Conservation (phyloP, 2,888 invertebrate genomes). For the Thyatira batis region DNA sequence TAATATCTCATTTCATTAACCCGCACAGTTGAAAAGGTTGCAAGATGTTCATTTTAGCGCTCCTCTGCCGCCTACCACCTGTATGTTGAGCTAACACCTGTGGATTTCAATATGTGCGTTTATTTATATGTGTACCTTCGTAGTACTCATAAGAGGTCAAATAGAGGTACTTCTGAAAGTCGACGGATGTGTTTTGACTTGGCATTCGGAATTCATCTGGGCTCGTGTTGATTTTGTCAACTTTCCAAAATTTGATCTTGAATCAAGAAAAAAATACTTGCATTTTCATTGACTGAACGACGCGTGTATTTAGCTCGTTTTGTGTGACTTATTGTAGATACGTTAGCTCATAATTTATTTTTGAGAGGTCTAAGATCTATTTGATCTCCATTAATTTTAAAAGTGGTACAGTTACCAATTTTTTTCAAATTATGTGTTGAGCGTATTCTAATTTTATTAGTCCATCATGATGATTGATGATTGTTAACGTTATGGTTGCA, state of each 20-base stretch:
- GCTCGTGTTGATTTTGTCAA: slow-evolving; percentile 11
- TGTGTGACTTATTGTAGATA: neutral
- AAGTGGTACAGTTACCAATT: neutral
- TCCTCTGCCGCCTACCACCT: neutral
- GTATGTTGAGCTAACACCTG: neutral
- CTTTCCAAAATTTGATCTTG: slow-evolving; percentile 16
- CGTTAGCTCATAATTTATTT: neutral
- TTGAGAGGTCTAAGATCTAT: neutral
- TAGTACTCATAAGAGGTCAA: slow-evolving; percentile 1
- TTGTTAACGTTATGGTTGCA: slow-evolving; percentile 25
- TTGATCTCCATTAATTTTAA: neutral
- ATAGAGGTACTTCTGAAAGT: slow-evolving; percentile 4
- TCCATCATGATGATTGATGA: neutral
- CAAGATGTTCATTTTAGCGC: slow-evolving; percentile 2
- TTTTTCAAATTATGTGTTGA: neutral
- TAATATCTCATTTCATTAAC: slow-evolving; percentile 23
- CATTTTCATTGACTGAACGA: neutral
- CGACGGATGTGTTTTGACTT: slow-evolving; percentile 6
- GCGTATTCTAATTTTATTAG: neutral
- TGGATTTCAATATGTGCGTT: neutral
- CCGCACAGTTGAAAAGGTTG: slow-evolving; percentile 4
- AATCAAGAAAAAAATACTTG: neutral
- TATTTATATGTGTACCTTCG: neutral
- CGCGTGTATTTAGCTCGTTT: too few relatives aligned
- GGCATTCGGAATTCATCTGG: slow-evolving; percentile 1